A percentile compares a stretch with the other conserved stretches of the same genome.
Evolutionary conservation across 1,140 invertebrate species (phyloP).

Genomic region (Drosophila nannoptera): DNA sequence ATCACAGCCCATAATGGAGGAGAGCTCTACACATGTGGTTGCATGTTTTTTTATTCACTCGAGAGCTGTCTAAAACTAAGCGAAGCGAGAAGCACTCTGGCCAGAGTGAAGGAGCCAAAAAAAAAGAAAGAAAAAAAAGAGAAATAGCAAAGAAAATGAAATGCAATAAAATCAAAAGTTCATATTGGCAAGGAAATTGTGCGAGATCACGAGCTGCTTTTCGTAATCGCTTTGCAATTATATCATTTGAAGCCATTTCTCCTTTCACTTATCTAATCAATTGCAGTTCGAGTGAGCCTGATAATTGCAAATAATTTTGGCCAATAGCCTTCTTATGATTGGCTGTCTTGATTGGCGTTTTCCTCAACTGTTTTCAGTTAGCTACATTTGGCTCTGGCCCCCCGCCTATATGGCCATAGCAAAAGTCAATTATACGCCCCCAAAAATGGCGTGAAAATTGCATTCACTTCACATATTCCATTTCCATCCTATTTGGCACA

Average conservation of each 20-base stretch:
- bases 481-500: background rate
- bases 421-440: conserved; percentile 28
- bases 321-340: no score
- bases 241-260: no score
- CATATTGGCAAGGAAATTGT: background rate
- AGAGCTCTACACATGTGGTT: background rate
- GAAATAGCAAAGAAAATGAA: no score
- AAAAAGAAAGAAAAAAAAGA: no score
- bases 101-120: background rate
- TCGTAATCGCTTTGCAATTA: no score
- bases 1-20: background rate
- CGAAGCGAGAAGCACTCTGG: conserved; percentile 4
- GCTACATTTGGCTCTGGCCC: conserved; percentile 5
- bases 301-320: no score
- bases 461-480: conserved; percentile 6
- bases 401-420: conserved; percentile 13
- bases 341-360: conserved; percentile 1
- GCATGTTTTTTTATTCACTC: background rate
- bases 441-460: conserved; percentile 27
- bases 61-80: conserved; percentile 4
- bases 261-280: no score
- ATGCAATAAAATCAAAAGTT: background rate
- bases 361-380: conserved; percentile 9
- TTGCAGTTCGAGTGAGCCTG: no score
- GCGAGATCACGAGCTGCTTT: no score